Evolutionary conservation across 2,888 invertebrate species (phyloP).

Genomic region (Callyntrura guangdongensis): DNA sequence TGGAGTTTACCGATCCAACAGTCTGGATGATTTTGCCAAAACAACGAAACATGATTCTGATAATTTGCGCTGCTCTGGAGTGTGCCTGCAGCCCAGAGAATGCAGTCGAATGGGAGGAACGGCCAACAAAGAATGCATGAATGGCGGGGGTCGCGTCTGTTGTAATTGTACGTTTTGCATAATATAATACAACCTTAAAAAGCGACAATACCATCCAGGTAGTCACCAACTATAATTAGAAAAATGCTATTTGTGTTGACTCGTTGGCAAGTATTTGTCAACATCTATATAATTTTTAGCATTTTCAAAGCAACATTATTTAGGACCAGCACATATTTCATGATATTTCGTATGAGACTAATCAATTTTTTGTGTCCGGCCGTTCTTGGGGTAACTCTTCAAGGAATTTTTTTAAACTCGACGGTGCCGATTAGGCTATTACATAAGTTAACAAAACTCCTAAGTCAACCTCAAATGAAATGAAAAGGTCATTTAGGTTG

Average conservation of each 20-base stretch:
- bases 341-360: no score
- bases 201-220: background rate
- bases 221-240: background rate
- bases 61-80: constrained; percentile 72
- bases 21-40: constrained; percentile 71
- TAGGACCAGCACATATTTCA: no score
- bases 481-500: no score
- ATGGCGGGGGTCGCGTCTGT: constrained; percentile 81
- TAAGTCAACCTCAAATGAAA: no score
- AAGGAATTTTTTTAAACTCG: no score
- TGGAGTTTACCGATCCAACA: constrained; percentile 54
- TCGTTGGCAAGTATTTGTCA: background rate
- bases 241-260: background rate
- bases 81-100: constrained; percentile 80
- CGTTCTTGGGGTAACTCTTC: no score
- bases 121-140: constrained; percentile 75
- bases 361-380: no score
- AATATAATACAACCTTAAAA: background rate
- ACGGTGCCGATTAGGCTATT: no score
- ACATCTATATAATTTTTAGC: no score
- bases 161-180: constrained; percentile 80
- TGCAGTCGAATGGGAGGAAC: constrained; percentile 80
- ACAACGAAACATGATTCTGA: constrained; percentile 51
- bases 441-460: no score
- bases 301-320: no score